Evolutionary conservation across 2,113 vertebrate species (phyloP).

Genomic region (Dasyprocta punctata): DNA sequence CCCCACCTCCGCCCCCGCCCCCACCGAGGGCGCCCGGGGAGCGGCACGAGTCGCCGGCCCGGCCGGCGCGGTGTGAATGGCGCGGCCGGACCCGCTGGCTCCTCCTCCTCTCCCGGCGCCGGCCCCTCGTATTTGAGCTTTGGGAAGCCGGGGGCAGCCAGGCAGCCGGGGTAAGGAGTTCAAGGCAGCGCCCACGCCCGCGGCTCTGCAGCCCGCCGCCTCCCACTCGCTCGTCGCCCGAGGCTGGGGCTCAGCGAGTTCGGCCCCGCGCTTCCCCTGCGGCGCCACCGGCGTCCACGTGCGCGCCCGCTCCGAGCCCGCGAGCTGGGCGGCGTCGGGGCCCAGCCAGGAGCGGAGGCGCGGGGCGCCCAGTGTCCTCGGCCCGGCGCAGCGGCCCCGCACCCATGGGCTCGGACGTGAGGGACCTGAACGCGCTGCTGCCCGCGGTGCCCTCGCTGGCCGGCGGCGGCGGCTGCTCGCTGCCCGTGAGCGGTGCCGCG

Average conservation of each 20-base stretch:
- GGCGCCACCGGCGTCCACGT: conserved; percentile 84
- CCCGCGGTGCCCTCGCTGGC: conserved; percentile 92
- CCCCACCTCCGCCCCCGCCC: background rate
- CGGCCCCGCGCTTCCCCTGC: conserved; percentile 78
- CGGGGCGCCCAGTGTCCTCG: conserved; percentile 66
- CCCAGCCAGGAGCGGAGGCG: conserved; percentile 78
- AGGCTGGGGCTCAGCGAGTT: conserved; percentile 51
- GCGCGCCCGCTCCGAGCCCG: conserved; percentile 76
- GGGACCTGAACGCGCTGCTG: conserved; percentile 94
- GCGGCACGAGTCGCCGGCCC: background rate
- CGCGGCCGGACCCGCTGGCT: conserved; percentile 85
- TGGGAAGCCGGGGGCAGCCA: conserved; percentile 89
- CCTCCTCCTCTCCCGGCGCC: conserved; percentile 88
- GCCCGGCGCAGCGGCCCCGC: conserved; percentile 73
- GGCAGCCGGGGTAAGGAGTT: conserved; percentile 89
- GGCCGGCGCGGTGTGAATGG: conserved; percentile 81
- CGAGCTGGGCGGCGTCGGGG: conserved; percentile 26
- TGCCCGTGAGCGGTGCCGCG: conserved; percentile 91
- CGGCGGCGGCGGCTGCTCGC: conserved; percentile 89
- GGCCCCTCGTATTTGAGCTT: conserved; percentile 92
- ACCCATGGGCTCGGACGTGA: conserved; percentile 94
- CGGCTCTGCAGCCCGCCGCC: conserved; percentile 61
- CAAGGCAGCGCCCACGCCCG: conserved; percentile 85
- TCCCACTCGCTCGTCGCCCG: conserved; percentile 45
- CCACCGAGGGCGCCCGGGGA: conserved; percentile 56